Percentiles rank a stretch among this genome's conserved stretches.
Conservation (phyloP, 1,140 invertebrate genomes). For the Tyrophagus putrescentiae region DNA sequence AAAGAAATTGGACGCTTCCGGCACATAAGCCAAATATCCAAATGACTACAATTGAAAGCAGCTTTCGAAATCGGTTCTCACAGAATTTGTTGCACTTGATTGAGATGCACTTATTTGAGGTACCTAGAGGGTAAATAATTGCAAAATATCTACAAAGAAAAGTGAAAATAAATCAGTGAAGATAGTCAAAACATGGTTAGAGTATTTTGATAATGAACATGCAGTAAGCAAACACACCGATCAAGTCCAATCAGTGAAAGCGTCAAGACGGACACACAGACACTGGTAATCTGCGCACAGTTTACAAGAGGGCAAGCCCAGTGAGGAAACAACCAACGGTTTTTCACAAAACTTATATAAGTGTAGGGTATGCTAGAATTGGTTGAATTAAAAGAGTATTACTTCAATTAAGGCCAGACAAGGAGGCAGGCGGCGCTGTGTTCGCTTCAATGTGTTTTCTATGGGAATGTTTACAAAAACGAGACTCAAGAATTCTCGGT, state of each 20-base stretch:
- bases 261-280: slow-evolving; percentile 35
- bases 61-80: neutral
- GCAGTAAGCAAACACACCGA: slow-evolving; percentile 28
- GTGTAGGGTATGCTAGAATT: slow-evolving; percentile 37
- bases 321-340: slow-evolving; percentile 34
- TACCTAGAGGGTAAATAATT: slow-evolving; percentile 33
- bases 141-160: slow-evolving; percentile 33
- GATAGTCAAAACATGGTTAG: slow-evolving; percentile 6
- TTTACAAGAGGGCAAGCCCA: slow-evolving; percentile 34
- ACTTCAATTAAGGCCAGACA: no score
- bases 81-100: neutral
- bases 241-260: slow-evolving; percentile 35
- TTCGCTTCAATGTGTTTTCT: no score
- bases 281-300: slow-evolving; percentile 34
- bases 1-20: slow-evolving; percentile 35
- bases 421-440: no score
- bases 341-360: slow-evolving; percentile 34
- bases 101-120: neutral
- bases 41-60: slow-evolving; percentile 28
- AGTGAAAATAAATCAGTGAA: slow-evolving; percentile 9
- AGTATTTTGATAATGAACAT: neutral
- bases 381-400: no score
- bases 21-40: slow-evolving; percentile 35
- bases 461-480: no score
- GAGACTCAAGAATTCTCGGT: no score